These are phyloP conservation scores for Trissolcus brochymenae DNA, from an alignment of 2,888 invertebrate species.

Conservation along the genomic window DNA sequence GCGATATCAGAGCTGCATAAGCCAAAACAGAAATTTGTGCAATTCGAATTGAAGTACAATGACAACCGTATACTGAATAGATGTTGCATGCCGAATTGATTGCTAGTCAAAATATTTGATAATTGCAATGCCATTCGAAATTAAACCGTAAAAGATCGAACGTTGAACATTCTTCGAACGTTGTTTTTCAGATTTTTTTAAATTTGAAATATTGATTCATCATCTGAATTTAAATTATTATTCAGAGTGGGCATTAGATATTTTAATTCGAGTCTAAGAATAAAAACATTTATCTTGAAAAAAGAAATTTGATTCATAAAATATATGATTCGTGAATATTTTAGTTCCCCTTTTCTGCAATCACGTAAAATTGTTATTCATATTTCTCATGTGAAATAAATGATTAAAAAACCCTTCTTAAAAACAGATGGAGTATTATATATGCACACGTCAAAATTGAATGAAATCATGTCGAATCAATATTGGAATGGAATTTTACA, in stretches of 20 bases:
- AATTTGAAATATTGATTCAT: too few species aligned
- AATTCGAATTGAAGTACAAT: constrained; percentile 5
- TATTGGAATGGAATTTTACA: neutral
- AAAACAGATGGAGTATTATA: neutral
- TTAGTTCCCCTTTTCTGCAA: too few species aligned
- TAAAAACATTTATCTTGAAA: too few species aligned
- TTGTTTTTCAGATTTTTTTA: too few species aligned
- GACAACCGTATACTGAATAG: neutral
- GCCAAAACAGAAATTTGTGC: constrained; percentile 4
- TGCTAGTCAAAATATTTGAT: neutral
- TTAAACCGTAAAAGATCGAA: too few species aligned
- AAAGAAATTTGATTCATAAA: too few species aligned
- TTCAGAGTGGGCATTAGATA: too few species aligned
- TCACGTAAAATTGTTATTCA: neutral
- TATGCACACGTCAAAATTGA: neutral
- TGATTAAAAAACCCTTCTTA: neutral
- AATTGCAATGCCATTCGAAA: neutral
- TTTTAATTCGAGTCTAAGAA: too few species aligned
- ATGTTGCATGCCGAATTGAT: neutral
- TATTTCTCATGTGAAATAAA: neutral
- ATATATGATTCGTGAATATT: too few species aligned
- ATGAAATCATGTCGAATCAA: neutral
- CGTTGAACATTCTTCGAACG: too few species aligned
- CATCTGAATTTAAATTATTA: too few species aligned
- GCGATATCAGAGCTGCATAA: constrained; percentile 1